Evolutionary conservation across 2,888 invertebrate species (phyloP).

Genomic region (Thelaira solivaga): DNA sequence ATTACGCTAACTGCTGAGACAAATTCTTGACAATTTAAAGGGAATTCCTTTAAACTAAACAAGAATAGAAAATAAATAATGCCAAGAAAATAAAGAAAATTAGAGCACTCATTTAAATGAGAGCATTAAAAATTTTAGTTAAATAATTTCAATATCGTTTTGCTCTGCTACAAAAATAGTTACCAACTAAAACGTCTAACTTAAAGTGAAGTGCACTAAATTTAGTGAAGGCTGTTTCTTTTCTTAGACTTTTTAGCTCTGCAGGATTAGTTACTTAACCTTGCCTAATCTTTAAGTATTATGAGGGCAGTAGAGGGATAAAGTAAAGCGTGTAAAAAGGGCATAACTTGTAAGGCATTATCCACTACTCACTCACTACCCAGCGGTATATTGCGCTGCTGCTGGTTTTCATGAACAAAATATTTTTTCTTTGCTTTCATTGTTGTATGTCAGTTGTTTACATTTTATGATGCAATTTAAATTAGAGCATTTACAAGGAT

Average conservation of each 20-base stretch:
- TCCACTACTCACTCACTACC: background rate
- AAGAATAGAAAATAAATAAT: background rate
- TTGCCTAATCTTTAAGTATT: constrained; percentile 32
- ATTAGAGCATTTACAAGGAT: constrained; percentile 61
- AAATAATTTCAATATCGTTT: background rate
- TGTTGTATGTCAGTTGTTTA: constrained; percentile 32
- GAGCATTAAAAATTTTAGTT: constrained; percentile 44
- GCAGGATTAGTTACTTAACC: constrained; percentile 36
- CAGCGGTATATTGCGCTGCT: constrained; percentile 39
- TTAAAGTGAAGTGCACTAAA: background rate
- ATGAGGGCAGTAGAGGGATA: background rate
- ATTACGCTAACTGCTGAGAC: constrained; percentile 36
- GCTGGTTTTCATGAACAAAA: background rate
- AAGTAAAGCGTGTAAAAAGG: constrained; percentile 15
- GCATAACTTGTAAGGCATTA: background rate
- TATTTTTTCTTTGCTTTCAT: background rate
- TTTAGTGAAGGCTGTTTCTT: constrained; percentile 37
- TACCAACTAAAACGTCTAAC: no score
- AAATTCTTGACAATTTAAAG: constrained; percentile 40
- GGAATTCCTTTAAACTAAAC: background rate
- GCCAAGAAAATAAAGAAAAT: background rate
- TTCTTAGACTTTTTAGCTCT: constrained; percentile 27
- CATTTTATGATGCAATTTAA: constrained; percentile 62
- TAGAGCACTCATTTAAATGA: constrained; percentile 51
- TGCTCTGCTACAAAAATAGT: no score